Conservation (phyloP, 2,888 invertebrate species). For the Orchesella flavescens region DNA sequence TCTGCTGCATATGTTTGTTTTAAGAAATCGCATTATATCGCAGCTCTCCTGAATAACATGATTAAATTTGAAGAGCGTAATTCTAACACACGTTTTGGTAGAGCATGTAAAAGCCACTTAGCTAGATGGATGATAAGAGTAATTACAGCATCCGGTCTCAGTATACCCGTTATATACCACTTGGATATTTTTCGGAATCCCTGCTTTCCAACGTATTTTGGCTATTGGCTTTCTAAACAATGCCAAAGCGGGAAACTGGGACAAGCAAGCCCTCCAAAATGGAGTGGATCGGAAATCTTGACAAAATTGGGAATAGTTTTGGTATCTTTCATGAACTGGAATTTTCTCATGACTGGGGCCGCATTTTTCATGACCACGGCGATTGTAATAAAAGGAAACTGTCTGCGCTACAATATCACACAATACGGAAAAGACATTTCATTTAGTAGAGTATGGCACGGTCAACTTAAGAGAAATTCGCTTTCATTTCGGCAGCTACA, state of each 20-base stretch:
- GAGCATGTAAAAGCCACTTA: neutral
- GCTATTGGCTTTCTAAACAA: neutral
- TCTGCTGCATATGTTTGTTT: neutral
- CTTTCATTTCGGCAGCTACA: too few relatives aligned
- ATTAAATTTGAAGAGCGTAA: neutral
- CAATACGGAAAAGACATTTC: too few relatives aligned
- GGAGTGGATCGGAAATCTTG: neutral
- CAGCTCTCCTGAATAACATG: neutral
- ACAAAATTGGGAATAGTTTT: neutral
- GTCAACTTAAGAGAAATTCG: too few relatives aligned
- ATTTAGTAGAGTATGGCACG: too few relatives aligned
- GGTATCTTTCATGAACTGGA: neutral
- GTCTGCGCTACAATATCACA: too few relatives aligned
- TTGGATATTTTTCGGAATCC: conserved; percentile 11
- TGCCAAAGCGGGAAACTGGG: neutral
- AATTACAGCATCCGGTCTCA: neutral
- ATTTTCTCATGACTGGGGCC: neutral
- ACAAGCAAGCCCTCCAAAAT: neutral
- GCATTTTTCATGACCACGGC: too few relatives aligned
- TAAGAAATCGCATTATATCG: neutral
- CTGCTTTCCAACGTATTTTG: conserved; percentile 10
- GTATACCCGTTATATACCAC: neutral
- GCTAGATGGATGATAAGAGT: neutral
- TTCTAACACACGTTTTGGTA: neutral
- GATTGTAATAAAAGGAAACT: too few relatives aligned